Base-by-base conservation (phyloP, 1,140 invertebrate species). In the Drosophila takahashii region DNA sequence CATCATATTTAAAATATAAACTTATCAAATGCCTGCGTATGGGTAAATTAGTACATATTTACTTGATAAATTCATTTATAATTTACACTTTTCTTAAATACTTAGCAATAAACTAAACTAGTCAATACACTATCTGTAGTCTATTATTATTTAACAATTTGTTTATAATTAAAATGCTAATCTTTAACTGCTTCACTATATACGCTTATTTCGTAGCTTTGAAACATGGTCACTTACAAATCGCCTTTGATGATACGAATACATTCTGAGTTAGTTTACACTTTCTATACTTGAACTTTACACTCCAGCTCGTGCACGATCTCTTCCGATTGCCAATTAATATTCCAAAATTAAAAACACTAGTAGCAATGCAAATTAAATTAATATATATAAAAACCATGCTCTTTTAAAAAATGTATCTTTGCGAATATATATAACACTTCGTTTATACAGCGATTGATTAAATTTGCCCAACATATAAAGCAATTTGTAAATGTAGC, bases 131-230 rank as follows among this genome's bases (percentile, higher is more conserved):
- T 85, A 81, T 53, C 47, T 65, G 59, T 86, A 85, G 34, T 84
- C 79, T 86, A 85, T 66, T 79, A 80, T 62, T 84, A 85, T 86
- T 70, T 85, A 85, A 85, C 81, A 85, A 85, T 78, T 86, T 77
- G 37, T 85, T 85, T 70, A 81, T 64, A 78, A 45, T 74, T 85
- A 85, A 81, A 85, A 87, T 85, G 81, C 81, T 81, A 85, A 85
- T 66, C 83, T 87, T 87, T 85, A 87, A 85, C 83, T 81, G 75
- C 74, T 87, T 87, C 69, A 52, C 75, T 71, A 57, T 77, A 48
- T 71, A 69, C 61, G 57, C 59, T 80, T 65, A 72, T 56, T 62
- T 84, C 70, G 58, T 81, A 80, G 53, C 66, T 57, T 59, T 47
- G 64, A 75, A 75, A 56, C 64, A 58, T 41, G 57, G 58, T 57